Evolutionary conservation across 2,888 invertebrate species (phyloP).

Genomic region (Dichetophora obliterata): DNA sequence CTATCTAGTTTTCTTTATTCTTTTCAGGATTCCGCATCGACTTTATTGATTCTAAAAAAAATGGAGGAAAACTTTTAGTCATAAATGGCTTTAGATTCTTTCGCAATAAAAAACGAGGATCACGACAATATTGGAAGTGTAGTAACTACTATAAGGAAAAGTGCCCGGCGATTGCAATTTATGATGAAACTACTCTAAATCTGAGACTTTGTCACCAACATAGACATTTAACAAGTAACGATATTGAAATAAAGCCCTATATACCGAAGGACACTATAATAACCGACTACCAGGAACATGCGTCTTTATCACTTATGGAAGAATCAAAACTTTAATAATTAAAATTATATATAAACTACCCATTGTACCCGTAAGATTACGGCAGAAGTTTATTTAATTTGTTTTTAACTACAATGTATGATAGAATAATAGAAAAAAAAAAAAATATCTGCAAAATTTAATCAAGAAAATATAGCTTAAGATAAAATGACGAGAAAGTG

Average conservation of each 20-base stretch:
- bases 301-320: neutral
- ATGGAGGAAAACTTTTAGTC: constrained; percentile 68
- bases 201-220: constrained; percentile 68
- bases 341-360: neutral
- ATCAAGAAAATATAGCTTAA: too few species aligned
- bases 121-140: constrained; percentile 70
- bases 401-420: too few species aligned
- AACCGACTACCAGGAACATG: constrained; percentile 12
- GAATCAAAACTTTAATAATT: constrained; percentile 13
- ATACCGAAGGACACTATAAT: constrained; percentile 18
- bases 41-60: constrained; percentile 69
- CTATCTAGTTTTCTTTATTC: constrained; percentile 28
- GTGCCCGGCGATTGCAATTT: constrained; percentile 69
- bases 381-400: too few species aligned
- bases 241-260: constrained; percentile 64
- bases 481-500: too few species aligned
- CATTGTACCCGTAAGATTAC: neutral
- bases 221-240: constrained; percentile 66
- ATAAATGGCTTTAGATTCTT: constrained; percentile 70
- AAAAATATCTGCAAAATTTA: neutral
- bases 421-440: neutral
- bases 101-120: constrained; percentile 68
- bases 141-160: constrained; percentile 70
- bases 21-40: constrained; percentile 67
- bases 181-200: constrained; percentile 66